Conservation (phyloP, 2,888 invertebrate species). For the Drosophila infuscata region DNA sequence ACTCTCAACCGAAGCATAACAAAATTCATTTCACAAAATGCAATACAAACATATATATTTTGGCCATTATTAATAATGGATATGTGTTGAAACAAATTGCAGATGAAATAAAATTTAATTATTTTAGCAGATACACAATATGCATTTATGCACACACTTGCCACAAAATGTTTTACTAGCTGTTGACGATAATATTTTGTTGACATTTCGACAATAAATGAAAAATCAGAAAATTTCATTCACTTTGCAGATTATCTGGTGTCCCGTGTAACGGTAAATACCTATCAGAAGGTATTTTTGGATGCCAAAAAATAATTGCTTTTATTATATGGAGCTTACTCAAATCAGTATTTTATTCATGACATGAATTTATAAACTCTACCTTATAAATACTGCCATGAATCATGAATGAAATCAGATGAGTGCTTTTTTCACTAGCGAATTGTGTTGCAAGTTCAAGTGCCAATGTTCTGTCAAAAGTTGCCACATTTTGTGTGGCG, state of each 20-base stretch:
- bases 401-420: constrained; percentile 29
- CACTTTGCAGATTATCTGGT: not conserved
- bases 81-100: not conserved
- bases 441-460: constrained; percentile 57
- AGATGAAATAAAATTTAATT: not conserved
- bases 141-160: not conserved
- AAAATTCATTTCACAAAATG: not conserved
- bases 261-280: not conserved
- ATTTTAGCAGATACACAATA: not conserved
- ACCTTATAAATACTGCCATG: constrained; percentile 10
- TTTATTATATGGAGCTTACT: not conserved
- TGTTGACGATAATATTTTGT: not conserved
- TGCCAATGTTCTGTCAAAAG: constrained; percentile 68
- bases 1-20: not conserved
- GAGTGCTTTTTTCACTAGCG: constrained; percentile 9
- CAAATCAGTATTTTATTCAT: not conserved
- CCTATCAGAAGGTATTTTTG: not conserved
- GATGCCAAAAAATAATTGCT: not conserved
- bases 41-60: not conserved
- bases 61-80: not conserved
- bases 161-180: not conserved
- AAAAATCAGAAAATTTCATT: not conserved
- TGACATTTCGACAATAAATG: not conserved
- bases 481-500: constrained; percentile 14
- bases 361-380: not conserved